Percentiles rank a stretch among this genome's conserved stretches.
These are phyloP conservation scores for Drosophila ochracea DNA, from an alignment of 2,888 invertebrate genomes.

Conservation along the genomic window DNA sequence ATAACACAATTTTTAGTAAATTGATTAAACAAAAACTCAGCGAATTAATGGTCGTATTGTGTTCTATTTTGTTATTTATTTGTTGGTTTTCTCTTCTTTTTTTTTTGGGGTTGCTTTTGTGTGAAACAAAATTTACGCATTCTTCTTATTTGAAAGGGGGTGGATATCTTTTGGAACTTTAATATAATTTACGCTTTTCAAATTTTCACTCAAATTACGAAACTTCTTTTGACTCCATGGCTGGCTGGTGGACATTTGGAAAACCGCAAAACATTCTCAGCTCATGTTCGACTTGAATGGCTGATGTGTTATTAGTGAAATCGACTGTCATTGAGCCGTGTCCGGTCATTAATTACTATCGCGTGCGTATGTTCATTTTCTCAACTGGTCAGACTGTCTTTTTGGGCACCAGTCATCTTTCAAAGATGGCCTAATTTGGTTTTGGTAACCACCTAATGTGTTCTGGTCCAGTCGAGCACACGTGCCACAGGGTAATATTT, in stretches of 20 bases:
- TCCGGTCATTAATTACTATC: slow-evolving; percentile 52
- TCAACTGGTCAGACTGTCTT: slow-evolving; percentile 13
- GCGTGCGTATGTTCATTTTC: slow-evolving; percentile 53
- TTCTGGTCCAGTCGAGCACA: slow-evolving; percentile 36
- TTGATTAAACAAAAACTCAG: slow-evolving; percentile 22
- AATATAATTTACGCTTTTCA: neutral
- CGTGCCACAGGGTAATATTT: slow-evolving; percentile 56
- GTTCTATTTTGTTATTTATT: slow-evolving; percentile 17
- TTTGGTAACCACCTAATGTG: slow-evolving; percentile 36
- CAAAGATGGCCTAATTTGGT: slow-evolving; percentile 46
- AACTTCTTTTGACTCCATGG: neutral
- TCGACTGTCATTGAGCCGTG: slow-evolving; percentile 49
- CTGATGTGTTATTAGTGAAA: slow-evolving; percentile 38
- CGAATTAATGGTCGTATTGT: slow-evolving; percentile 15
- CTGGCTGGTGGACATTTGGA: neutral
- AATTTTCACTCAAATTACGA: neutral
- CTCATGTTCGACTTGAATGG: slow-evolving; percentile 6
- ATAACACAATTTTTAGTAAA: slow-evolving; percentile 32
- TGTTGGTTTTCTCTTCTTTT: neutral
- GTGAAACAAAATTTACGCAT: neutral
- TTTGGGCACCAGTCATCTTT: slow-evolving; percentile 34
- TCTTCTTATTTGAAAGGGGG: neutral
- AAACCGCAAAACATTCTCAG: slow-evolving; percentile 15
- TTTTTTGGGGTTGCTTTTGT: neutral
- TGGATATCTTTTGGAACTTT: neutral